These are phyloP conservation scores for Drosophila nasuta DNA, from an alignment of 1,140 invertebrate genomes.

Conservation along the genomic window DNA sequence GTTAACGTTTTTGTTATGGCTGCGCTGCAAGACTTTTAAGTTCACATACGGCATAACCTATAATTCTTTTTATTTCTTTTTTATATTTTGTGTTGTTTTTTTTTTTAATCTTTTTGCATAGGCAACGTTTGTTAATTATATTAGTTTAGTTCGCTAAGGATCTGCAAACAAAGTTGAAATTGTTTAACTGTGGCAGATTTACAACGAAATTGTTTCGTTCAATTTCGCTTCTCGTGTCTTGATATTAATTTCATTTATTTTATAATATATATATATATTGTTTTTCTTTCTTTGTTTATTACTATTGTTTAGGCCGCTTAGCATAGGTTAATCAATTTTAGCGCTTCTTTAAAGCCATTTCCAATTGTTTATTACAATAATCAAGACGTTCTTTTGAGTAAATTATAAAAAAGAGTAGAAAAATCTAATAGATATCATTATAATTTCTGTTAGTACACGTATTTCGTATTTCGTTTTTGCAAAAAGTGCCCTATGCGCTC, in stretches of 20 bases:
- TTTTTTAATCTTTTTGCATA: conserved; percentile 60
- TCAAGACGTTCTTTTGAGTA: conserved; percentile 71
- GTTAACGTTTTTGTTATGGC: conserved; percentile 67
- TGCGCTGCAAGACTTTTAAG: conserved; percentile 26
- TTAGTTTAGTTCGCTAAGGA: conserved; percentile 65
- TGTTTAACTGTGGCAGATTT: conserved; percentile 48
- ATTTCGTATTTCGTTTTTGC: conserved; percentile 56
- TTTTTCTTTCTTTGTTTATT: conserved; percentile 1
- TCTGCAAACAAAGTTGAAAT: conserved; percentile 43
- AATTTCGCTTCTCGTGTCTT: conserved; percentile 24
- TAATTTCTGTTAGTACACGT: conserved; percentile 61
- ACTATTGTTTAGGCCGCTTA: conserved; percentile 66
- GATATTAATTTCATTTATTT: conserved; percentile 25
- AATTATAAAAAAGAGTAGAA: conserved; percentile 84
- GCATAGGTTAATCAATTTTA: conserved; percentile 65
- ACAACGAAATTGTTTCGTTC: conserved; percentile 52
- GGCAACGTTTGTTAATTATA: conserved; percentile 68
- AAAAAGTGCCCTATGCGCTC: conserved; percentile 82
- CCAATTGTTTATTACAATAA: conserved; percentile 65
- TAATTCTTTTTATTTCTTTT: conserved; percentile 14
- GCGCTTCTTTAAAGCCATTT: conserved; percentile 60
- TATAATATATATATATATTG: too few species aligned
- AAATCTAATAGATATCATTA: conserved; percentile 77
- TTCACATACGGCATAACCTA: conserved; percentile 38
- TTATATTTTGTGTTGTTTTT: conserved; percentile 20